A percentile compares a stretch with the other conserved stretches of the same genome.
These are phyloP conservation scores for Pristionchus pacificus DNA, from an alignment of 1,140 invertebrate species.

Conservation along the genomic window DNA sequence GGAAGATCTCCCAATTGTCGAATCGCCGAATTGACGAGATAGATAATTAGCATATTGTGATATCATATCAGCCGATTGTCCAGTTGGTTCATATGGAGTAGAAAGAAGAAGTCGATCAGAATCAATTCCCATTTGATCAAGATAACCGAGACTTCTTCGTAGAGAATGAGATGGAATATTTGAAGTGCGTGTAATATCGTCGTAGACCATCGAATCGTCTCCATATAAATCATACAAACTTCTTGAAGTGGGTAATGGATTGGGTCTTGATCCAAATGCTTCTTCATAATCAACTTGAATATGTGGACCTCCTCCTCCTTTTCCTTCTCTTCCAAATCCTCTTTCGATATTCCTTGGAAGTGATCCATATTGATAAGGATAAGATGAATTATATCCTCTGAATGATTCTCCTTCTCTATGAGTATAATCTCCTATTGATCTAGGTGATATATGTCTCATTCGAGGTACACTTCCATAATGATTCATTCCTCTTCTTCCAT, in stretches of 20 bases:
- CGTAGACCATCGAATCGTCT: background rate
- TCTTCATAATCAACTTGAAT: slow-evolving; percentile 34
- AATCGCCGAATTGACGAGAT: slow-evolving; percentile 49
- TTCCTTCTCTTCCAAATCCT: slow-evolving; percentile 12
- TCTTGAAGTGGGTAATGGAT: slow-evolving; percentile 15
- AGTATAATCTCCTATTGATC: slow-evolving; percentile 12
- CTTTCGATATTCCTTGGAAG: slow-evolving; percentile 53
- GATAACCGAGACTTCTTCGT: slow-evolving; percentile 9
- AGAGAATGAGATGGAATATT: slow-evolving; percentile 22
- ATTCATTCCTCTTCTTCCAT: slow-evolving; percentile 27
- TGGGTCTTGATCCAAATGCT: slow-evolving; percentile 22
- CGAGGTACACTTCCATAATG: slow-evolving; percentile 29
- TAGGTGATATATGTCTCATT: slow-evolving; percentile 33
- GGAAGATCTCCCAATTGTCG: no score
- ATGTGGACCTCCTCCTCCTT: background rate
- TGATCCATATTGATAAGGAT: slow-evolving; percentile 45
- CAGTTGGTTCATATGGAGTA: background rate
- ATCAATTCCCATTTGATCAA: slow-evolving; percentile 19
- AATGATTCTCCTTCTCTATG: slow-evolving; percentile 9
- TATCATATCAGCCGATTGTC: slow-evolving; percentile 30
- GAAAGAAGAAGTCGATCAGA: background rate
- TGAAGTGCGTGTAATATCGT: slow-evolving; percentile 8
- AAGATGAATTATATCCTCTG: no score
- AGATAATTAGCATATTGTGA: slow-evolving; percentile 55
- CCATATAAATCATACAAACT: slow-evolving; percentile 10